Evolutionary conservation across 2,113 vertebrate species (phyloP), one percentile per base, ranked within the genome.

Genomic region (Cavia porcellus): DNA sequence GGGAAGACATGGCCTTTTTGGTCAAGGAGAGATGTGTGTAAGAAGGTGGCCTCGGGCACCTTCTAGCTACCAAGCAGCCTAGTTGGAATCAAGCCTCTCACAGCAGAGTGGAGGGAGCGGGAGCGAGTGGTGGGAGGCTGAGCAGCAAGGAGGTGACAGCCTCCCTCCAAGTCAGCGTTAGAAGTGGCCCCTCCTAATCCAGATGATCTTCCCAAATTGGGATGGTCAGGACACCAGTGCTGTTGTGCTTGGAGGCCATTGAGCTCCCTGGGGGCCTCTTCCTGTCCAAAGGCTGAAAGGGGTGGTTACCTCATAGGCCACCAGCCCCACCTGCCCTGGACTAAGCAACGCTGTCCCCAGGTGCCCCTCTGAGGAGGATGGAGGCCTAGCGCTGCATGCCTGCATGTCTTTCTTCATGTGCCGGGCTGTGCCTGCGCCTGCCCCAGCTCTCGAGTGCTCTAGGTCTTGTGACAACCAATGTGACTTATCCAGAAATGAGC

Each of bases 271-370:
- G 86, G 50, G 45, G 47, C 45, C 72, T 95, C 14, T 2, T 52
- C 35, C 20, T 35, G 20, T 61, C 87, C 85, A 38, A 94, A 89
- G 24, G 93, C 90, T 47, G 45, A 92, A 88, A 95, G 64, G 14
- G 64, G 47, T 62, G 84, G 28, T 85, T 85, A 79, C 68, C 81
- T 92, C 87, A 35, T 19, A 82, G 84, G 81, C 57, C 81, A 59
- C 17, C 3, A 11, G 70, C 55, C n/a, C 70, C n/a, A 38, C 75
- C n/a, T 83, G 85, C 17, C 94, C n/a, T 61, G 2, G 1, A 19
- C 32, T 32, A 45, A 47, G 42, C 42, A 50, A 1, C n/a, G 3
- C 47, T 64, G 62, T 24, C n/a, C 87, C 57, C 14, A 24, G 50
- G 83, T 87, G 68, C 64, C 52, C 70, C 35, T 3, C 52, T 30